Evolutionary conservation across 2,113 vertebrate species (phyloP), one percentile per base, ranked within the genome.

Genomic region (Corvus cornix): DNA sequence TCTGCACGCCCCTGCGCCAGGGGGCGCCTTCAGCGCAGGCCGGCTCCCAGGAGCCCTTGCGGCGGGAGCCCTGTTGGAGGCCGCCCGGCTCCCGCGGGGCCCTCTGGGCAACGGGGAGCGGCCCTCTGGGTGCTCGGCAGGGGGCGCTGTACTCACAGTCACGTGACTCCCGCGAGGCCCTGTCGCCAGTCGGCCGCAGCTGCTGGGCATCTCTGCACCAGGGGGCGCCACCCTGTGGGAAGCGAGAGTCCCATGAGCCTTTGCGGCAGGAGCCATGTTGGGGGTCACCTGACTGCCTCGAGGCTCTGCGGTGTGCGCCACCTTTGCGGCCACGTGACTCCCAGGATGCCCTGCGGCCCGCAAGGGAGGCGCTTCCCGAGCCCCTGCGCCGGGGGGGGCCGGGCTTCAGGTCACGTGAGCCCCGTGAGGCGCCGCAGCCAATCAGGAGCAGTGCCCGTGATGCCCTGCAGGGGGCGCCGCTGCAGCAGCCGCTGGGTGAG

Each of bases 281-380:
- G n/a, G 21, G 21, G 43, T 12, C 58, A 22, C 35, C 1, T 13
- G 31, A 35, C n/a, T 7, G n/a, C 41, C 28, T 15, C 4, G 14
- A 11, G 6, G 4, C 7, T 2, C 37, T 9, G 13, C 4, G 1
- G 11, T 0, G 20, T 10, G 35, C 2, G 0, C 31, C 53, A 4
- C 7, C 1, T 8, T 16, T 11, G 62, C 3, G 11, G 21, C 1
- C 72, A 59, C 14, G 7, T 31, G 37, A 43, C 18, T 37, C 44
- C 26, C 72, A 44, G 44, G 21, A 26, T 8, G 21, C 13, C 14
- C 37, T 7, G 31, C 13, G 7, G 39, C 68, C 58, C 3, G 14
- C 58, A 7, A 18, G 22, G 33, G 58, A 37, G 39, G 49, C 0
- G 4, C 22, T 27, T 26, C 39, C 68, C 0, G 58, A 46, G 39